Conservation (phyloP, 2,113 vertebrate genomes). For the Perca flavescens region DNA sequence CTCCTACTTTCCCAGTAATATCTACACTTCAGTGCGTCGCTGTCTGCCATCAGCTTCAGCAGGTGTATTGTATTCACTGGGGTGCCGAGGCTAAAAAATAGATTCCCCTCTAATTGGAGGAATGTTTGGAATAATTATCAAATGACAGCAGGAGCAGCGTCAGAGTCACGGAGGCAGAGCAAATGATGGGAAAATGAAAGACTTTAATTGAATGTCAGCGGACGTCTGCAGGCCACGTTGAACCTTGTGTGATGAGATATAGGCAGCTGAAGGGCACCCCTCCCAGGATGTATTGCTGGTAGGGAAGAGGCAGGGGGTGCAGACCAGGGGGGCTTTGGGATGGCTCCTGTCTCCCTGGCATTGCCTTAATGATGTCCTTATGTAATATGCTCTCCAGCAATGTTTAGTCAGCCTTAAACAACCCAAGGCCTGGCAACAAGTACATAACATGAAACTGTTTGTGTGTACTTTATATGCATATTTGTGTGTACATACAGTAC, state of each 20-base stretch:
- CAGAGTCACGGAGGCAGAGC: conserved; percentile 48
- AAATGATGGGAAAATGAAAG: conserved; percentile 68
- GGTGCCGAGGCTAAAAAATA: conserved; percentile 34
- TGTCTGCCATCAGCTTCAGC: neutral
- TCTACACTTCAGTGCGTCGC: neutral
- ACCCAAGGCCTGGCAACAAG: conserved; percentile 17
- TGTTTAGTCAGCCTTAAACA: conserved; percentile 57
- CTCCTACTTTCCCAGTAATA: neutral
- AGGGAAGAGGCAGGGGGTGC: conserved; percentile 14
- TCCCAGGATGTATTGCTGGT: conserved; percentile 58
- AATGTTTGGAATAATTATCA: conserved; percentile 67
- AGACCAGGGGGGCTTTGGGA: neutral
- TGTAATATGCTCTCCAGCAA: conserved; percentile 64
- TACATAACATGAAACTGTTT: conserved; percentile 8
- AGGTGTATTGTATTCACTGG: conserved; percentile 31
- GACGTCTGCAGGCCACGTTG: conserved; percentile 64
- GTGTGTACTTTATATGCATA: neutral
- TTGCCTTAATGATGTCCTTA: conserved; percentile 76
- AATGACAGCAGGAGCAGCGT: conserved; percentile 61
- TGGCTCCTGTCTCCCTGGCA: conserved; percentile 48
- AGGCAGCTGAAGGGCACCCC: conserved; percentile 65
- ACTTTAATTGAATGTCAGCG: conserved; percentile 77
- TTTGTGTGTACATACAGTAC: conserved; percentile 5
- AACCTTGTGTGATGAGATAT: conserved; percentile 69
- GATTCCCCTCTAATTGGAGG: conserved; percentile 52